Evolutionary conservation across 1,140 invertebrate genomes (phyloP).

Genomic region (Bursaphelenchus mucronatus): DNA sequence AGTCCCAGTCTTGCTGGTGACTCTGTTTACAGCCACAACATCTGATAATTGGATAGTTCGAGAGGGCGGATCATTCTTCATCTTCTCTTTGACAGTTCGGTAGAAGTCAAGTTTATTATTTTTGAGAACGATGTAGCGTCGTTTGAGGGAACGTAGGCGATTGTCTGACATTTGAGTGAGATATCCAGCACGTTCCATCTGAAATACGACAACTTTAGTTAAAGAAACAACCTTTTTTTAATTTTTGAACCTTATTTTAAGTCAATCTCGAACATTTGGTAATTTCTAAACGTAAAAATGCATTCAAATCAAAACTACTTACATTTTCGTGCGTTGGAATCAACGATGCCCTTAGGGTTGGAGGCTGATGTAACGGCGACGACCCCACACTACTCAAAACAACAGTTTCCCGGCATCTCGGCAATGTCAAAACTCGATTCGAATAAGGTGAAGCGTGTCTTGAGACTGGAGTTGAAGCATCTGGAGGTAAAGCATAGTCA

Average conservation of each 20-base stretch:
- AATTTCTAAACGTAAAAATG: too few species aligned
- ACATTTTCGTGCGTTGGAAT: slow-evolving; percentile 32
- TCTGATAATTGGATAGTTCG: slow-evolving; percentile 32
- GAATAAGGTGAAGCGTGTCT: not conserved
- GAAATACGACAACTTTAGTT: slow-evolving; percentile 11
- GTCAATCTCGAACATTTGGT: too few species aligned
- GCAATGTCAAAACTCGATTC: slow-evolving; percentile 9
- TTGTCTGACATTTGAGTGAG: slow-evolving; percentile 45
- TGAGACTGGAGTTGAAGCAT: slow-evolving; percentile 23
- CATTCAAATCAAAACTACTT: not conserved
- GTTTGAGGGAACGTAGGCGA: slow-evolving; percentile 44
- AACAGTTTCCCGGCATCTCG: slow-evolving; percentile 9
- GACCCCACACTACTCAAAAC: slow-evolving; percentile 1
- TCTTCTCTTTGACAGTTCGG: slow-evolving; percentile 39
- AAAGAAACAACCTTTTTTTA: slow-evolving; percentile 3
- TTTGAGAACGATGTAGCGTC: slow-evolving; percentile 46
- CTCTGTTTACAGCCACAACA: slow-evolving; percentile 31
- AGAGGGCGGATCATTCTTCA: slow-evolving; percentile 36
- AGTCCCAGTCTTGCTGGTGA: slow-evolving; percentile 34
- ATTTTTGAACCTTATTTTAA: not conserved
- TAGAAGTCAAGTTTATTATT: slow-evolving; percentile 46
- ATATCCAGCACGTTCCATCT: slow-evolving; percentile 44
- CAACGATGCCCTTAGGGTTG: slow-evolving; percentile 31
- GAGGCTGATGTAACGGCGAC: slow-evolving; percentile 21
- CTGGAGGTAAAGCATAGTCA: slow-evolving; percentile 45